Conservation (phyloP, 2,797 vertebrate species). For the Morus bassanus region DNA sequence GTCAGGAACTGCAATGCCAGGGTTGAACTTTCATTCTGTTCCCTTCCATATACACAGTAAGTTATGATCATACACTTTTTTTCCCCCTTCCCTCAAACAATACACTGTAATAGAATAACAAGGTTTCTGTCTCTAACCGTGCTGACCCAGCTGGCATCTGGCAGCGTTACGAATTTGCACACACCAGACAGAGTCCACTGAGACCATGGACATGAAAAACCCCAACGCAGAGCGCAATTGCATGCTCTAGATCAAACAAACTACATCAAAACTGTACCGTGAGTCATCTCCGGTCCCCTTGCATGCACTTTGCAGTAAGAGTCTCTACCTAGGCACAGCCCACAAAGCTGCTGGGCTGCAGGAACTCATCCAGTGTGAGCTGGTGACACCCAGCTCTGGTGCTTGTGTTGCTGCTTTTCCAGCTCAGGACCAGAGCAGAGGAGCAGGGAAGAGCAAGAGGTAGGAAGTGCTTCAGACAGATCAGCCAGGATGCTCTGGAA, state of each 20-base stretch:
- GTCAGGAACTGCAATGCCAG: not conserved
- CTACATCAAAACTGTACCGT: not conserved
- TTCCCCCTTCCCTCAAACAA: not conserved
- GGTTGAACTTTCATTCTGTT: not conserved
- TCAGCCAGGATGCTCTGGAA: not conserved
- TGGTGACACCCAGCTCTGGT: not conserved
- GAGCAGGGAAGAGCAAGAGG: not conserved
- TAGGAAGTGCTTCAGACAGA: not conserved
- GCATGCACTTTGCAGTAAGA: not conserved
- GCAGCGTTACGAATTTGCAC: not conserved
- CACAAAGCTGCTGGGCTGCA: not conserved
- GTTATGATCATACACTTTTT: not conserved
- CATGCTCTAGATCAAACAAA: not conserved
- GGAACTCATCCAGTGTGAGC: not conserved
- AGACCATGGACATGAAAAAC: not conserved
- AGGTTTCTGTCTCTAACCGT: not conserved
- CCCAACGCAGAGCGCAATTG: not conserved
- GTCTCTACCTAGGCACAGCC: not conserved
- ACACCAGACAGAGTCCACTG: not conserved
- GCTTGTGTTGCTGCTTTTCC: not conserved
- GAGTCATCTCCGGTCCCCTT: not conserved
- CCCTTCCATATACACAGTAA: not conserved
- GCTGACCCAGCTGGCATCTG: not conserved
- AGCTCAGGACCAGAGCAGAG: not conserved
- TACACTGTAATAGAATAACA: not conserved